A percentile compares a stretch with the other conserved stretches of the same genome.
Evolutionary conservation across 1,140 invertebrate genomes (phyloP).

Genomic region (Hyles vespertilio): DNA sequence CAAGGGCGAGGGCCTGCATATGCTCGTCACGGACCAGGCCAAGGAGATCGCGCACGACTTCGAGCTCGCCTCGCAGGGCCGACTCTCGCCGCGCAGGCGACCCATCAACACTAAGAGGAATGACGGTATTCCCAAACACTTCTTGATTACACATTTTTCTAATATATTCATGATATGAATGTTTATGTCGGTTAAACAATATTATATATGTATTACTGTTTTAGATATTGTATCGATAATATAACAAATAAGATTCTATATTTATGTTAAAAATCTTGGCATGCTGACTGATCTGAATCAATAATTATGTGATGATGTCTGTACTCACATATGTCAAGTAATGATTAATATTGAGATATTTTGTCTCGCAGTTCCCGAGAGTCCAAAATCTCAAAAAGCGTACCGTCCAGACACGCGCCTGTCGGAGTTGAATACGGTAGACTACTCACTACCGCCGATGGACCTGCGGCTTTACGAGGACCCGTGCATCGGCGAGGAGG

Average conservation of each 20-base stretch:
- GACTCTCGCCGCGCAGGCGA: slow-evolving; percentile 73
- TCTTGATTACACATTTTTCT: too few species aligned
- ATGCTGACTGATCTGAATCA: too few species aligned
- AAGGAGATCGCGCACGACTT: slow-evolving; percentile 84
- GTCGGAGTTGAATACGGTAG: slow-evolving; percentile 75
- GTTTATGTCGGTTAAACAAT: too few species aligned
- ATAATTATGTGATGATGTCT: too few species aligned
- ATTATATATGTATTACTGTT: too few species aligned
- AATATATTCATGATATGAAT: too few species aligned
- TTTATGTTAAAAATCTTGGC: too few species aligned
- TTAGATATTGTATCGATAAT: too few species aligned
- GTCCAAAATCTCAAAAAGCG: slow-evolving; percentile 43
- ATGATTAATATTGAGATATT: neutral
- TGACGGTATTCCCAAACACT: slow-evolving; percentile 25
- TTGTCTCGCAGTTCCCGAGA: slow-evolving; percentile 26
- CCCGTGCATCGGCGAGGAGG: slow-evolving; percentile 56
- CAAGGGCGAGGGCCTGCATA: slow-evolving; percentile 87
- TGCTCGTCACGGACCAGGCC: slow-evolving; percentile 86
- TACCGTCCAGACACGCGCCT: slow-evolving; percentile 77
- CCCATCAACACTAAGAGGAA: slow-evolving; percentile 33
- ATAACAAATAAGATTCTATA: too few species aligned
- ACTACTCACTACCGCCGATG: slow-evolving; percentile 58
- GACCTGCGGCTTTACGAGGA: slow-evolving; percentile 76
- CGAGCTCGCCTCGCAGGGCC: slow-evolving; percentile 84
- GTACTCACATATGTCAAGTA: neutral